Base-by-base conservation (phyloP, 1,140 invertebrate species). In the Macrostomum lignano region DNA sequence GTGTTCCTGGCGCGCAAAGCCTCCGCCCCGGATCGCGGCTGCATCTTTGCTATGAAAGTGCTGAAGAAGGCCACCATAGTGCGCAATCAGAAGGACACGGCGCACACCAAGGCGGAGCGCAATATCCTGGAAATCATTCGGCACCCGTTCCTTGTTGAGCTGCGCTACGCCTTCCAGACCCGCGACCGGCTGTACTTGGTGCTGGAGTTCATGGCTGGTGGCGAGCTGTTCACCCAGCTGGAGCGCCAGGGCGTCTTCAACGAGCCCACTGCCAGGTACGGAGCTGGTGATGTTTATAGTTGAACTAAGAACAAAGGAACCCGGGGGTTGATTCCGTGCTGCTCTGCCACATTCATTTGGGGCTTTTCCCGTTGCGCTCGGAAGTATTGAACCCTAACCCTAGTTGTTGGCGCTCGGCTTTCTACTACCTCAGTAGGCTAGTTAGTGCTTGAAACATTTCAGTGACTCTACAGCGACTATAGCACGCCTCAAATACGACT, bases 101-200 rank as follows among this genome's bases (percentile, higher is more conserved):
- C 84, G 38, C 88, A 98, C 52, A 96, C 88, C 31, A 91, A 88
- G 63, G 84, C 91, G 31, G 91, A 98, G 61, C 67, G 91, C 48
- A 28, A 28, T 9, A 28, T 28, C 5, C 26, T 28, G 3, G 26
- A 28, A 28, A 33, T 33, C n/a, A n/a, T 69, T 37, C 57, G 88
- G 76, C 84, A 93, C 66, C 84, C 86, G 31, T 96, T 96, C 56
- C 88, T 98, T 50, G 86, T 94, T 42, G 79, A 94, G 60, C 63
- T 98, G 50, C 78, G 79, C 45, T 98, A 96, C 63, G 88, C 88
- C 42, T 98, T 96, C 56, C 88, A 98, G 73, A 96, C 88, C 36
- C 76, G 74, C 46, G 82, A 56, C 28, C 94, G 96, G 66, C 55
- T 98, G 38, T 96, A 96, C 61, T 66, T 98, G 47, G 91, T 96